Conservation (phyloP, 92 coral and sea anemone genomes). For the Porites evermanni region DNA sequence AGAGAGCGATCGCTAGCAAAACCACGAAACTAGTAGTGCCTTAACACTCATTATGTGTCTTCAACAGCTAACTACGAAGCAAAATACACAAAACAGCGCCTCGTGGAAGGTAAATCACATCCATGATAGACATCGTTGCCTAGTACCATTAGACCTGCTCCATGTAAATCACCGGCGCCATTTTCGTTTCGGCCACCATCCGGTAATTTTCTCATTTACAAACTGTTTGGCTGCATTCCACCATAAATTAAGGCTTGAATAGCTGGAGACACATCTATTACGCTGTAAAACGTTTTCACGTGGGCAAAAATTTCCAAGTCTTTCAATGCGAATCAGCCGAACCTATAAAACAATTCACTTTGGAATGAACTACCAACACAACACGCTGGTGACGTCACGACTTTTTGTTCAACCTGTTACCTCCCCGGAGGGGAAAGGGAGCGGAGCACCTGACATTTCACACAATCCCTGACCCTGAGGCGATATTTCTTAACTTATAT, state of each 20-base stretch:
- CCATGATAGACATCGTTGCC: slow-evolving; percentile 23
- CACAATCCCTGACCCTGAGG: too few species aligned
- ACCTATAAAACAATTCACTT: slow-evolving; percentile 36
- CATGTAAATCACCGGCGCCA: slow-evolving; percentile 31
- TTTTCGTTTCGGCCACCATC: slow-evolving; percentile 25
- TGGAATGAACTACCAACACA: slow-evolving; percentile 20
- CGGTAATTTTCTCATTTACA: slow-evolving; percentile 32
- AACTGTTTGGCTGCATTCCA: slow-evolving; percentile 35
- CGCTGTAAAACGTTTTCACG: slow-evolving; percentile 18
- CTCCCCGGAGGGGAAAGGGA: slow-evolving; percentile 13
- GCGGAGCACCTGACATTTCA: not conserved
- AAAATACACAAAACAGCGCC: slow-evolving; percentile 10
- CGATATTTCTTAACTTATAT: too few species aligned
- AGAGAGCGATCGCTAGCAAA: slow-evolving; percentile 20
- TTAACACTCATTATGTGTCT: not conserved
- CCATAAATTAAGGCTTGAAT: not conserved
- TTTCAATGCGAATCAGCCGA: slow-evolving; percentile 10
- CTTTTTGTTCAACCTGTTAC: not conserved
- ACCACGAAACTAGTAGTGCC: slow-evolving; percentile 1
- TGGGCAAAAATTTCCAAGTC: slow-evolving; percentile 10
- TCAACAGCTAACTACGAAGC: not conserved
- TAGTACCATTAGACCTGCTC: slow-evolving; percentile 7
- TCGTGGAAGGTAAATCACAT: slow-evolving; percentile 5
- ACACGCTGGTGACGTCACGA: slow-evolving; percentile 38
- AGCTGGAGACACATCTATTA: not conserved